phyloP scores from a whole-genome alignment of 2,113 vertebrate genomes.

The Leiothrix lutea region DNA sequence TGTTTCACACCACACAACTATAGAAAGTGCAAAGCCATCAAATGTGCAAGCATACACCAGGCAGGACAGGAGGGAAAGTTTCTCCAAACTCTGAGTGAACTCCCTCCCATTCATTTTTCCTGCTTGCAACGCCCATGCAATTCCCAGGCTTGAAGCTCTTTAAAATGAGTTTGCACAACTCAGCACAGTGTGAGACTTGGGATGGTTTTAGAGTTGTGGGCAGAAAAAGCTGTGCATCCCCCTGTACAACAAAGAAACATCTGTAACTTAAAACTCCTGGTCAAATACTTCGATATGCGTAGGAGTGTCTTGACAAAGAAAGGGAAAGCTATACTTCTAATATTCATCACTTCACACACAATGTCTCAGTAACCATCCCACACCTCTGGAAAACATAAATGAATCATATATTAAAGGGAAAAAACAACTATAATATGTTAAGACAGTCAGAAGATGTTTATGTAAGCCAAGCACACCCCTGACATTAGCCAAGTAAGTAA shows the following conservation, averaged over 20 bases:
- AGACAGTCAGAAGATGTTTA: background rate
- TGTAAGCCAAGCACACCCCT: background rate
- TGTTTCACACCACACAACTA: background rate
- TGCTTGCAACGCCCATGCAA: conserved; percentile 20
- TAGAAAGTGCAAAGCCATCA: background rate
- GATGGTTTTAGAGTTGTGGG: conserved; percentile 21
- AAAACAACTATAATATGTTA: background rate
- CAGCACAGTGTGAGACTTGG: conserved; percentile 31
- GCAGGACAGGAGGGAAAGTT: conserved; percentile 5
- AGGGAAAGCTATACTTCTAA: background rate
- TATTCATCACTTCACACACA: background rate
- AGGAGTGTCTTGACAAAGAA: conserved; percentile 24
- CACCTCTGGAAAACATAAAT: background rate
- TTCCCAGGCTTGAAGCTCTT: conserved; percentile 38
- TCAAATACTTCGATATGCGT: conserved; percentile 38
- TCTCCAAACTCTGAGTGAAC: conserved; percentile 21
- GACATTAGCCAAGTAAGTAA: conserved; percentile 16
- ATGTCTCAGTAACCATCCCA: background rate
- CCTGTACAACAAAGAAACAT: conserved; percentile 48
- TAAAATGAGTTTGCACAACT: background rate
- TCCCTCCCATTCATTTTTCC: background rate
- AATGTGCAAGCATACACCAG: background rate
- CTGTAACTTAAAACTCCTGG: conserved; percentile 43
- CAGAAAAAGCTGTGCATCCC: background rate
- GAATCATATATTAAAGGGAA: background rate